phyloP scores from a whole-genome alignment of 2,797 vertebrate species.

The Mus minutoides region DNA sequence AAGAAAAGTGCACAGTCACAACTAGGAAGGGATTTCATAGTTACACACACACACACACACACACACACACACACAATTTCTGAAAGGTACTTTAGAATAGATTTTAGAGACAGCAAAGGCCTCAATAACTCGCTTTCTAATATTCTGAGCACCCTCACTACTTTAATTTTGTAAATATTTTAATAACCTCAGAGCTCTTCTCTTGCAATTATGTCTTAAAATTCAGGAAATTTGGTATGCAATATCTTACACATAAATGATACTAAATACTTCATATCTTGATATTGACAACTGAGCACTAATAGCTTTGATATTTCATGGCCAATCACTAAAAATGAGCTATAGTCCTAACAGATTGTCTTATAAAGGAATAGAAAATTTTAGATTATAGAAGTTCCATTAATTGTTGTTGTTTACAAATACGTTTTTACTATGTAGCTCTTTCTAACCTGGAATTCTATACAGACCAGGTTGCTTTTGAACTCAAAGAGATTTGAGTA shows the following conservation, averaged over 20 bases:
- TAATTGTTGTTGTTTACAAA: neutral
- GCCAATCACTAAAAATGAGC: neutral
- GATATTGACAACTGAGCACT: neutral
- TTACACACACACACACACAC: neutral
- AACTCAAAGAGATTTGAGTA: neutral
- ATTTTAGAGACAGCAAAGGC: neutral
- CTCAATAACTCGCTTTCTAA: neutral
- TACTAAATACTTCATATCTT: constrained; percentile 11
- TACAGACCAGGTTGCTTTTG: neutral
- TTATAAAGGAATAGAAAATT: constrained; percentile 37
- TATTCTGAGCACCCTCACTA: neutral
- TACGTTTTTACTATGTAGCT: neutral
- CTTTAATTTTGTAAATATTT: constrained; percentile 31
- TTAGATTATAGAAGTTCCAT: neutral
- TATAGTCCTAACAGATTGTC: neutral
- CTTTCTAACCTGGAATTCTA: neutral
- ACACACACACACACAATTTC: neutral
- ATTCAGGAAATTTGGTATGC: neutral
- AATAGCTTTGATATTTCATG: neutral
- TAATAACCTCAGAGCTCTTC: neutral
- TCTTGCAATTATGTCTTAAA: constrained; percentile 1
- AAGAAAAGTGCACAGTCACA: neutral
- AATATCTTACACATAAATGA: constrained; percentile 28
- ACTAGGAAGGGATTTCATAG: neutral
- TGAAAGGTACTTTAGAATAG: neutral